These are phyloP conservation scores for Globodera rostochiensis DNA, from an alignment of 1,140 invertebrate genomes.

Conservation along the genomic window DNA sequence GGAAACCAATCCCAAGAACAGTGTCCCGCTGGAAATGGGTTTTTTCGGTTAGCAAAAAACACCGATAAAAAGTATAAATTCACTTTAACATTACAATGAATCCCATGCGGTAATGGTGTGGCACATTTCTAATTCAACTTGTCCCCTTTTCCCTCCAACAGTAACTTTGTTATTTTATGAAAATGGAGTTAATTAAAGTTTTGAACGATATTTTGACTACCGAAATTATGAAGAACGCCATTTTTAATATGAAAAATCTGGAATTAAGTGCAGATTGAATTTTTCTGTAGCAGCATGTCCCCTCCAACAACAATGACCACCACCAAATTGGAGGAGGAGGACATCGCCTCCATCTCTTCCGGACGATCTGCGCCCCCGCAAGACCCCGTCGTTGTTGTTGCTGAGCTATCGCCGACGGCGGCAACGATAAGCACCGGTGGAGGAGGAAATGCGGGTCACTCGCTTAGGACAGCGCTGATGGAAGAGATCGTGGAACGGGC, in stretches of 20 bases:
- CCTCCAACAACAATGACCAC: background rate
- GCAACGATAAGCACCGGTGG: background rate
- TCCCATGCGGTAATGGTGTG: no score
- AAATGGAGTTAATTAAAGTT: no score
- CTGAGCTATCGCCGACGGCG: background rate
- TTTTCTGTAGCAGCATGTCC: background rate
- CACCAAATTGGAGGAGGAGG: slow-evolving; percentile 1
- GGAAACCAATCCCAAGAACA: background rate
- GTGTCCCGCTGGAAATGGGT: background rate
- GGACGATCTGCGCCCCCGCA: slow-evolving; percentile 26
- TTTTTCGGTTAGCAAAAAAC: background rate
- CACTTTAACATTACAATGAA: no score
- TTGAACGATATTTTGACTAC: no score
- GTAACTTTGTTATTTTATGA: no score
- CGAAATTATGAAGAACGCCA: background rate
- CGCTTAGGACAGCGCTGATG: background rate
- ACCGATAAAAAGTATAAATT: no score
- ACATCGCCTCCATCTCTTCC: slow-evolving; percentile 12
- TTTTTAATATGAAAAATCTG: background rate
- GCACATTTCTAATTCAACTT: no score
- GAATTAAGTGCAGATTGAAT: background rate
- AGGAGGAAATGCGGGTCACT: background rate
- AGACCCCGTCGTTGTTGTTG: slow-evolving; percentile 9
- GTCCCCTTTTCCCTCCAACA: no score
- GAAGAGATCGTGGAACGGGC: background rate